Percentiles rank a stretch among this genome's conserved stretches.
Conservation (phyloP, 2,113 vertebrate genomes). For the Hiodon tergisus region DNA sequence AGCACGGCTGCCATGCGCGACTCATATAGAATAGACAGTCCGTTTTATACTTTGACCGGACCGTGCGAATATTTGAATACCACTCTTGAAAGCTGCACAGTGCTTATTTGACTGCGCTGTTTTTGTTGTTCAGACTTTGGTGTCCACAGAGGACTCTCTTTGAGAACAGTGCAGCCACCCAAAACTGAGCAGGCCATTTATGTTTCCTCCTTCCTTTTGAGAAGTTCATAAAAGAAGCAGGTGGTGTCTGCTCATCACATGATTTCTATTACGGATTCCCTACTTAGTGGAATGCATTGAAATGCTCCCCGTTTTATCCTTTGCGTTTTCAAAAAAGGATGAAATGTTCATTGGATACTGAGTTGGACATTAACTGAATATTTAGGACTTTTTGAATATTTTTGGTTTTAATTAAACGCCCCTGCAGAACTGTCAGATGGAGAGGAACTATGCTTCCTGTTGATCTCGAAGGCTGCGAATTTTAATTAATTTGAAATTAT, state of each 20-base stretch:
- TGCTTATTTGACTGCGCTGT: neutral
- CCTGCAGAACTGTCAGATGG: neutral
- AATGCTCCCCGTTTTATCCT: neutral
- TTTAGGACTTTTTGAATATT: neutral
- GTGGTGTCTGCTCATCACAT: conserved; percentile 10
- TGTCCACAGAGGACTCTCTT: neutral
- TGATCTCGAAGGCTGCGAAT: too few species aligned
- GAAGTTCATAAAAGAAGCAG: neutral
- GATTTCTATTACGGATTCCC: neutral
- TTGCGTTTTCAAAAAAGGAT: neutral
- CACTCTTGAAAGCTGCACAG: neutral
- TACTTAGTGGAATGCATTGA: neutral
- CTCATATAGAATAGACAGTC: conserved; percentile 7
- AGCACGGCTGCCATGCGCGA: neutral
- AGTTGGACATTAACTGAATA: neutral
- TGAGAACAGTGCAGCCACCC: neutral
- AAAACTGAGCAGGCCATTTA: neutral
- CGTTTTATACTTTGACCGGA: neutral
- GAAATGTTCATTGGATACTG: neutral
- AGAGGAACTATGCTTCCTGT: neutral
- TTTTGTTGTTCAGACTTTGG: neutral
- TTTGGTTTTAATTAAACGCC: conserved; percentile 5
- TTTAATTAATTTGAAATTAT: too few species aligned
- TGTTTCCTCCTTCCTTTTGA: neutral
- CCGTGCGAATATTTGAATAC: neutral